Conservation (phyloP, 2,113 vertebrate genomes). For the Hippocampus comes region DNA sequence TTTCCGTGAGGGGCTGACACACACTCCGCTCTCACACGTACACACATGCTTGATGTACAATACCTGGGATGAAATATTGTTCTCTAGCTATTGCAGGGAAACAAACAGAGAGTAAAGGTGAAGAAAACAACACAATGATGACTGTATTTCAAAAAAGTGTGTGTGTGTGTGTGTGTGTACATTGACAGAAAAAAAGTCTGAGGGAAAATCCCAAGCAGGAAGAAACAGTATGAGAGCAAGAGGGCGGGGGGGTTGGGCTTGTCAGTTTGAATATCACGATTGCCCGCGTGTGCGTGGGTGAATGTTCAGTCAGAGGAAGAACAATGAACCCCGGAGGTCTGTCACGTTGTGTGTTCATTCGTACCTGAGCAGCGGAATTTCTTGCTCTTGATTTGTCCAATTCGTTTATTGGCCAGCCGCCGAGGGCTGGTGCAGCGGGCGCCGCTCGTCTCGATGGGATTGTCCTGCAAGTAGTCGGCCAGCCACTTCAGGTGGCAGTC, state of each 20-base stretch:
- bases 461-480: slow-evolving; percentile 98
- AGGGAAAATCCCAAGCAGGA: slow-evolving; percentile 60
- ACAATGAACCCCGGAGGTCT: not conserved
- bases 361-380: slow-evolving; percentile 99
- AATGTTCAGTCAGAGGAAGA: slow-evolving; percentile 33
- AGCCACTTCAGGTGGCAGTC: slow-evolving; percentile 99
- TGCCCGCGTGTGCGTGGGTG: not conserved
- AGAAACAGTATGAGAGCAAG: slow-evolving; percentile 79
- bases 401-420: slow-evolving; percentile 96
- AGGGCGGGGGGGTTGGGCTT: slow-evolving; percentile 74
- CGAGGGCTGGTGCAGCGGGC: slow-evolving; percentile 97
- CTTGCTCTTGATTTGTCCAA: slow-evolving; percentile 99
- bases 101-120: slow-evolving; percentile 59
- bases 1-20: slow-evolving; percentile 15
- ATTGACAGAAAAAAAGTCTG: slow-evolving; percentile 16
- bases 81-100: slow-evolving; percentile 93
- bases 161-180: not conserved
- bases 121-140: slow-evolving; percentile 69
- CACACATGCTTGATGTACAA: slow-evolving; percentile 60
- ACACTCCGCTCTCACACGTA: slow-evolving; percentile 18
- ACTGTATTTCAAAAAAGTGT: slow-evolving; percentile 5
- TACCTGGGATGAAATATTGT: slow-evolving; percentile 99
- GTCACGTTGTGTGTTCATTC: slow-evolving; percentile 29
- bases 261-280: not conserved
- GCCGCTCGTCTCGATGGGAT: slow-evolving; percentile 98